phyloP scores from a whole-genome alignment of 2,113 vertebrate species.

The Trichomycterus rosablanca region DNA sequence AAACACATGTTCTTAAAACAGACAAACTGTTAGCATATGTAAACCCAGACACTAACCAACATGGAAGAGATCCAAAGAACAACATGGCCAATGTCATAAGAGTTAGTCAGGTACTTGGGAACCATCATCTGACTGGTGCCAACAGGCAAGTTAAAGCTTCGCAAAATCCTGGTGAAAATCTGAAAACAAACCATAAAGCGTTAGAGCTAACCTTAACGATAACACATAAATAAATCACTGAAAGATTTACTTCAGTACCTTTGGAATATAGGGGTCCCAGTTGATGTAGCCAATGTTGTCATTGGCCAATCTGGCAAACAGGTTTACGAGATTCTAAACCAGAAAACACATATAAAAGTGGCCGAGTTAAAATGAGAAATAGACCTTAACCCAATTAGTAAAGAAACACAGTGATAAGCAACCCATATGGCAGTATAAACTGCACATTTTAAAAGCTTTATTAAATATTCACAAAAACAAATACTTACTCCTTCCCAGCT shows the following conservation, averaged over 20 bases:
- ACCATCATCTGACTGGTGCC: conserved; percentile 93
- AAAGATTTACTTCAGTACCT: conserved; percentile 67
- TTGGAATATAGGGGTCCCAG: conserved; percentile 95
- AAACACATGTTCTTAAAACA: conserved; percentile 3
- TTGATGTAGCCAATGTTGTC: conserved; percentile 98
- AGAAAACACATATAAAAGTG: no score
- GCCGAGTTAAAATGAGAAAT: no score
- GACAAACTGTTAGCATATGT: no score
- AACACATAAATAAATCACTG: neutral
- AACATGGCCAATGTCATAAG: conserved; percentile 91
- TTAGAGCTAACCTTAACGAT: neutral
- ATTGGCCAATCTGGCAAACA: conserved; percentile 91
- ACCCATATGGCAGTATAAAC: no score
- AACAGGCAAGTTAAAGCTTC: conserved; percentile 95
- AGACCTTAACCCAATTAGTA: no score
- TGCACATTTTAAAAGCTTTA: no score
- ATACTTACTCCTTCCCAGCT: conserved; percentile 92
- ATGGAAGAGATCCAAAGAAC: conserved; percentile 95
- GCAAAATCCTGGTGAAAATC: conserved; percentile 94
- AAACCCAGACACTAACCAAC: conserved; percentile 75
- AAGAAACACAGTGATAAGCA: no score
- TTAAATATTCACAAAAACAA: no score
- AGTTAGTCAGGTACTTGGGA: conserved; percentile 85
- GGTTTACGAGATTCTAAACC: conserved; percentile 86
- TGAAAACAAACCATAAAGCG: conserved; percentile 45